Base-by-base conservation (phyloP, 1,140 invertebrate genomes). In the Lineus longissimus region DNA sequence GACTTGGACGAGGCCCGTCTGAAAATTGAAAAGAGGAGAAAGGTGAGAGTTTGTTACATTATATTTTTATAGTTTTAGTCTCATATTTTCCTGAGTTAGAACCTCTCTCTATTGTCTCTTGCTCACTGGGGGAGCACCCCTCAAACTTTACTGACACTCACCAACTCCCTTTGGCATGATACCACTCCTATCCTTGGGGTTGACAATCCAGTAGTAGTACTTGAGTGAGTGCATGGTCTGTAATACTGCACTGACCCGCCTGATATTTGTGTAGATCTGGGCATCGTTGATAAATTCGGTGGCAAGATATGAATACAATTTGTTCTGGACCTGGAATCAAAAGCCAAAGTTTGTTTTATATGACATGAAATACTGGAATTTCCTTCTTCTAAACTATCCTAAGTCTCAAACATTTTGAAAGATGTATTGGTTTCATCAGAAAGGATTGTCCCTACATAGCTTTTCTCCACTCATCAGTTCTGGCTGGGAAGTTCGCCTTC, bases 191-290 rank as follows among this genome's bases (percentile, higher is more conserved):
- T 92, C 87, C 69, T 91, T 86, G 0, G 96, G 96, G 86, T 95
- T 97, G 2, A 93, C 90, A 17, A 99, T 92, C 95, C 96, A 99
- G 80, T 99, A 99, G 82, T 98, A 99, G 78, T 95, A 97, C 83
- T 99, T 99, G 31, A 99, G 85, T 0, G 97, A 95, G 78, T 99
- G 95, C 66, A 99, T 93, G 0, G 95, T 97, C 84, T 99, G 95
- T 9, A 99, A 85, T 0, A 99, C 95, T 0, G 96, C 98, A 70
- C 93, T 95, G 47, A 98, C 94, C 58, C 96, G 86, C 41, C 97
- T 85, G 22, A 99, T 95, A 81, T 96, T 97, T 68, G 91, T 94
- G 83, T 97, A 98, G 72, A 98, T 97, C 81, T 97, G 94, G 0
- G 94, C 95, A 82, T 98, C 94, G 63, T 92, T 92, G 67, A 99